Conservation (phyloP, 2,113 vertebrate species). For the Lagopus leucura region DNA sequence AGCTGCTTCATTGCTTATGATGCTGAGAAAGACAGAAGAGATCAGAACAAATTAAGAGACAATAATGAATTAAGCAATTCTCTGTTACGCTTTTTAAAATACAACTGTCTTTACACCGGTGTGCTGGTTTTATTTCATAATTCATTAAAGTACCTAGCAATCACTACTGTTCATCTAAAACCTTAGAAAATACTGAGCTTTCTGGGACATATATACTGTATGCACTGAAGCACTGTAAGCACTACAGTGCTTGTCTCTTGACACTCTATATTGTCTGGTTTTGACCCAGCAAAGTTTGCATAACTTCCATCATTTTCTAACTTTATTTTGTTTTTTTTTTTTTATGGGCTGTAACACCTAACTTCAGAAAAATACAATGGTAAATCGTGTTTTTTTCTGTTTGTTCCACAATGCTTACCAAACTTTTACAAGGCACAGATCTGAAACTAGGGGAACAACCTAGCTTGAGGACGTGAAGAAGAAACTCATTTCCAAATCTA, state of each 20-base stretch:
- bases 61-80: not conserved
- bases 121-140: not conserved
- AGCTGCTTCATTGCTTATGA: not conserved
- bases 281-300: not conserved
- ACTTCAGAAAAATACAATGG: not conserved
- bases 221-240: too few relatives aligned
- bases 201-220: not conserved
- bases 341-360: not conserved
- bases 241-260: not conserved
- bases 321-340: not conserved
- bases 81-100: not conserved
- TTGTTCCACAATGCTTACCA: not conserved
- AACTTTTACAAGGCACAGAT: not conserved
- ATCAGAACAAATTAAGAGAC: not conserved
- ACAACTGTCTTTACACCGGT: rapidly evolving
- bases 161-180: not conserved
- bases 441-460: not conserved
- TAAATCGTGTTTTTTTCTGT: not conserved
- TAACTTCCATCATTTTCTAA: not conserved
- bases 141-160: not conserved
- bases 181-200: not conserved
- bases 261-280: not conserved
- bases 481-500: not conserved
- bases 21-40: not conserved
- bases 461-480: not conserved